Conservation (phyloP, 2,113 vertebrate genomes). For the Zosterops japonicus region DNA sequence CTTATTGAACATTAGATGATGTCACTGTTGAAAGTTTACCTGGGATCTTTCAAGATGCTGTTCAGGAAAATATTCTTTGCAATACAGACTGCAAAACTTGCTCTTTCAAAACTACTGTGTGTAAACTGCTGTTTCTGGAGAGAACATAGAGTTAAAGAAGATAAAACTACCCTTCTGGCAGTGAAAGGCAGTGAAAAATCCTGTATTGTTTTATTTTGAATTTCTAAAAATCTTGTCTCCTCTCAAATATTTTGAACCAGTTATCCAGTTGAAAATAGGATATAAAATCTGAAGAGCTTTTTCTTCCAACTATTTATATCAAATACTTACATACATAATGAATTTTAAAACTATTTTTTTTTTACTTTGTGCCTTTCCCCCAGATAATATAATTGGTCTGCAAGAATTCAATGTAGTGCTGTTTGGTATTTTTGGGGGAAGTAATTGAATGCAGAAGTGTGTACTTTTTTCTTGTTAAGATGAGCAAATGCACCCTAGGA, state of each 20-base stretch:
- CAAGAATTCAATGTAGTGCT: not conserved
- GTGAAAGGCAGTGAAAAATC: not conserved
- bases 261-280: not conserved
- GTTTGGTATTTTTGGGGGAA: not conserved
- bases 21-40: not conserved
- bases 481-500: not conserved
- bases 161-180: not conserved
- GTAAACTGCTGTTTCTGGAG: not conserved
- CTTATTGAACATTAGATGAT: not conserved
- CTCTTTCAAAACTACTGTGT: not conserved
- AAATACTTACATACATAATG: not conserved
- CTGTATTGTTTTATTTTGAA: not conserved
- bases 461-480: not conserved
- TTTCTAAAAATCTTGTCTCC: not conserved
- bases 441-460: not conserved
- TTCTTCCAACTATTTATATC: not conserved
- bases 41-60: not conserved
- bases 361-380: not conserved
- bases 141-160: not conserved
- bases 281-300: not conserved
- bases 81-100: not conserved
- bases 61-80: not conserved
- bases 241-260: not conserved
- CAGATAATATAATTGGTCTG: not conserved
- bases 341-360: not conserved